A percentile compares a stretch with the other conserved stretches of the same genome.
Evolutionary conservation across 2,888 invertebrate genomes (phyloP).

Genomic region (Acutogordius australiensis): DNA sequence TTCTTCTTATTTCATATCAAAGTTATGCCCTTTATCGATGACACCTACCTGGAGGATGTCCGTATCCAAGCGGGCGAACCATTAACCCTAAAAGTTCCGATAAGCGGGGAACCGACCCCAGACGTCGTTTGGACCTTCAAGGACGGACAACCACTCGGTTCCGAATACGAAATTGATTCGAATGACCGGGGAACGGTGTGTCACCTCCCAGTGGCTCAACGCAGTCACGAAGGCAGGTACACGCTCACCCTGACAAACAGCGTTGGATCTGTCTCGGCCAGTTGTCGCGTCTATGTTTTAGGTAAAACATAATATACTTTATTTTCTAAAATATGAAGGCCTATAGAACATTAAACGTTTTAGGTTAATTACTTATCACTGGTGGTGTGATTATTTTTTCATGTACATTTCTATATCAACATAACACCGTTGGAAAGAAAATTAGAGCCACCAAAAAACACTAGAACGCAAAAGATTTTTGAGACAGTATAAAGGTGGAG

Average conservation of each 20-base stretch:
- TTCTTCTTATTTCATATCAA: no score
- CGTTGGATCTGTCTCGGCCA: slow-evolving; percentile 52
- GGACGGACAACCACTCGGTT: slow-evolving; percentile 18
- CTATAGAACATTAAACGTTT: no score
- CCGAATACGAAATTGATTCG: slow-evolving; percentile 36
- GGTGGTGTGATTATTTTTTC: no score
- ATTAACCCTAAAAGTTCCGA: slow-evolving; percentile 66
- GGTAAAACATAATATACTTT: slow-evolving; percentile 15
- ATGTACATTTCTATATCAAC: no score
- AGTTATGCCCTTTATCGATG: slow-evolving; percentile 46
- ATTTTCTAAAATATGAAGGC: neutral
- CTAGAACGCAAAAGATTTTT: no score
- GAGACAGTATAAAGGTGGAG: no score
- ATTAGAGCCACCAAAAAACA: no score
- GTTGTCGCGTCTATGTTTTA: slow-evolving; percentile 60
- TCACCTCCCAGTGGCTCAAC: slow-evolving; percentile 47
- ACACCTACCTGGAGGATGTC: slow-evolving; percentile 53
- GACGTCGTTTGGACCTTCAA: slow-evolving; percentile 50
- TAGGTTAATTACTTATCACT: no score
- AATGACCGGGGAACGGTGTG: slow-evolving; percentile 48
- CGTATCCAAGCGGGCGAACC: slow-evolving; percentile 63
- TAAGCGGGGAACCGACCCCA: slow-evolving; percentile 75
- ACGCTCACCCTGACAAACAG: slow-evolving; percentile 50
- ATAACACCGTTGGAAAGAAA: no score
- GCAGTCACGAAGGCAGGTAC: slow-evolving; percentile 55